Evolutionary conservation across 1,140 invertebrate species (phyloP).

Genomic region (Saccostrea echinata): DNA sequence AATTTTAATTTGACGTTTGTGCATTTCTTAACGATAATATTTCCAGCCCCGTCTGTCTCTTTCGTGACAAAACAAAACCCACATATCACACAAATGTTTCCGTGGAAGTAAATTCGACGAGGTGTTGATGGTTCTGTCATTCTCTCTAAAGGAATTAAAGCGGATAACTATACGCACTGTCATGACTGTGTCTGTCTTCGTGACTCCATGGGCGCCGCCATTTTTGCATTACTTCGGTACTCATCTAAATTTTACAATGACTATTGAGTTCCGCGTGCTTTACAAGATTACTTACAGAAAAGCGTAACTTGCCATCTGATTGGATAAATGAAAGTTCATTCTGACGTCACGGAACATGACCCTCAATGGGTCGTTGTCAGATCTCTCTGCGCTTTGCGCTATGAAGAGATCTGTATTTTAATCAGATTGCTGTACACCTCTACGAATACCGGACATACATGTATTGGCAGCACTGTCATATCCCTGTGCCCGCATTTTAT

Average conservation of each 20-base stretch:
- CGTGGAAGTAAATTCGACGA: conserved; percentile 2
- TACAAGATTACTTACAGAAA: not conserved
- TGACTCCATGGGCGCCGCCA: not conserved
- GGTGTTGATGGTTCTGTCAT: conserved; percentile 13
- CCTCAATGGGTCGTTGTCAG: not conserved
- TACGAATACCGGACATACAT: too few species aligned
- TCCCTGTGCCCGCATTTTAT: too few species aligned
- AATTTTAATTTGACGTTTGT: conserved; percentile 46
- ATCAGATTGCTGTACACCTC: not conserved
- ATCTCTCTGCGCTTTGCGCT: not conserved
- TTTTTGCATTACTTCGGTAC: not conserved
- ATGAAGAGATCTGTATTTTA: not conserved
- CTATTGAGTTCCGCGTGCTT: not conserved
- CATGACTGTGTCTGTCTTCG: too few species aligned
- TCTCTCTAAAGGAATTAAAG: not conserved
- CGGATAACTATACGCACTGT: not conserved
- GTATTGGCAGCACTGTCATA: too few species aligned
- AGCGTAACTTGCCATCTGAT: conserved; percentile 16
- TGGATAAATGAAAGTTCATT: conserved; percentile 22
- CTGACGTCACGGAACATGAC: conserved; percentile 3
- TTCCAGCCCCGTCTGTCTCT: conserved; percentile 16
- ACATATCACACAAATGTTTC: conserved; percentile 39
- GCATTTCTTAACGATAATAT: conserved; percentile 3
- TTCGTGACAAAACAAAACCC: conserved; percentile 39
- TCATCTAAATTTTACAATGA: not conserved